These are phyloP conservation scores for Phodopus roborovskii DNA, from an alignment of 2,113 vertebrate genomes.

Conservation along the genomic window DNA sequence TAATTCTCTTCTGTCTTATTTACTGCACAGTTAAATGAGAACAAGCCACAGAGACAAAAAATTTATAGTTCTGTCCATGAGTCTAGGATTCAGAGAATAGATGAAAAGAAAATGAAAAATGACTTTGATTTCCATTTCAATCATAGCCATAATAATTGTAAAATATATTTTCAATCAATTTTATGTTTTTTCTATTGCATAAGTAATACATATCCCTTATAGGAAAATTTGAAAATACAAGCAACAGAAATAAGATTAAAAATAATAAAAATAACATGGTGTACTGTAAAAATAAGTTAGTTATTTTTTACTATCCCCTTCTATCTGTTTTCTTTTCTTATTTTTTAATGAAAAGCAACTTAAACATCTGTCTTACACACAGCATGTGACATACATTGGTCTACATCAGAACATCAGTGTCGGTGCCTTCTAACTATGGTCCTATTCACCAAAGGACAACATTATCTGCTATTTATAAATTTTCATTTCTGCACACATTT, in stretches of 20 bases:
- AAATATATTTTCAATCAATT: conserved; percentile 33
- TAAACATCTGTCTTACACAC: not conserved
- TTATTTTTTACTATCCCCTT: not conserved
- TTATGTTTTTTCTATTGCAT: conserved; percentile 39
- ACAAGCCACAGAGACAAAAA: not conserved
- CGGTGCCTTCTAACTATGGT: not conserved
- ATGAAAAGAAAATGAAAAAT: not conserved
- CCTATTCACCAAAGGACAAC: not conserved
- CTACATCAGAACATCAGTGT: not conserved
- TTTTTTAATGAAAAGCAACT: not conserved
- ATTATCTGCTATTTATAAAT: not conserved
- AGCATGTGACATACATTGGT: not conserved
- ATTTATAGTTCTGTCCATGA: not conserved
- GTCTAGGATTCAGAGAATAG: not conserved
- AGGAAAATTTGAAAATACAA: conserved; percentile 48
- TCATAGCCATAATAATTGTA: not conserved
- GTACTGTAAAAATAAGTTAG: not conserved
- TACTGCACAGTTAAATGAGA: not conserved
- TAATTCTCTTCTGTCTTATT: not conserved
- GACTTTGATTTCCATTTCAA: conserved; percentile 49
- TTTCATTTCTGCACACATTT: not conserved
- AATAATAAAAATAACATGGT: not conserved
- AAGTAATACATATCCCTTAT: conserved; percentile 20
- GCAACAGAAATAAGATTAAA: conserved; percentile 15
- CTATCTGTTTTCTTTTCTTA: not conserved